Evolutionary conservation across 2,797 vertebrate genomes (phyloP).

Genomic region (Halcyon leucocephala): DNA sequence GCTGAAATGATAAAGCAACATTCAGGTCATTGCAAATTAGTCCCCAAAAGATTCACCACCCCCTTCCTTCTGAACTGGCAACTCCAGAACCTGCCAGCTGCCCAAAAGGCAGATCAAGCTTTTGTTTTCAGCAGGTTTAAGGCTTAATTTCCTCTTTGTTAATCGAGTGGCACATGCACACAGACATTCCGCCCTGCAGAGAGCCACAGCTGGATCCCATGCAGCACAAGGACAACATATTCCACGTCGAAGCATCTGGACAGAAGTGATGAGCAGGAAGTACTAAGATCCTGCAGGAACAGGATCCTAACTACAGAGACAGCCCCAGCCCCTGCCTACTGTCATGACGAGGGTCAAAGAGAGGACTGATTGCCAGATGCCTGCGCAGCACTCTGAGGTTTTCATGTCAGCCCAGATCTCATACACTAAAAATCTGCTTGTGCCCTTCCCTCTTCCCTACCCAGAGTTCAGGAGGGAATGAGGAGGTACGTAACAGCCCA

Average conservation of each 20-base stretch:
- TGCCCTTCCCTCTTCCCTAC: background rate
- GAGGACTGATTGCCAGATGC: background rate
- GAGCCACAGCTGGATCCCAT: background rate
- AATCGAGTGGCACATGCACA: background rate
- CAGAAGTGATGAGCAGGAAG: background rate
- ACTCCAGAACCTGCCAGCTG: background rate
- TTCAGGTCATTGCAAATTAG: background rate
- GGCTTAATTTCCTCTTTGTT: background rate
- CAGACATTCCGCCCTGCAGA: background rate
- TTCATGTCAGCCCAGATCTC: background rate
- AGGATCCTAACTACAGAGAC: background rate
- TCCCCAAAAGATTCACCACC: background rate
- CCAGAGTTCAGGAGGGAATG: background rate
- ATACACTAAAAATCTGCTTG: background rate
- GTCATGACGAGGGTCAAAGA: background rate
- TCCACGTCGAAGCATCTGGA: accelerated
- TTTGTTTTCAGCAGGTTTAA: background rate
- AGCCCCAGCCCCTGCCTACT: background rate
- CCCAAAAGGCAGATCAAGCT: background rate
- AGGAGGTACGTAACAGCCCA: background rate
- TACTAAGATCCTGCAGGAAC: background rate
- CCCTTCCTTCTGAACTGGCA: background rate
- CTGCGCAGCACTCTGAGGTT: background rate
- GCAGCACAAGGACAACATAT: background rate
- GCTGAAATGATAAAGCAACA: conserved; percentile 4